phyloP scores from a whole-genome alignment of 2,888 invertebrate species.

The Pteria penguin region DNA sequence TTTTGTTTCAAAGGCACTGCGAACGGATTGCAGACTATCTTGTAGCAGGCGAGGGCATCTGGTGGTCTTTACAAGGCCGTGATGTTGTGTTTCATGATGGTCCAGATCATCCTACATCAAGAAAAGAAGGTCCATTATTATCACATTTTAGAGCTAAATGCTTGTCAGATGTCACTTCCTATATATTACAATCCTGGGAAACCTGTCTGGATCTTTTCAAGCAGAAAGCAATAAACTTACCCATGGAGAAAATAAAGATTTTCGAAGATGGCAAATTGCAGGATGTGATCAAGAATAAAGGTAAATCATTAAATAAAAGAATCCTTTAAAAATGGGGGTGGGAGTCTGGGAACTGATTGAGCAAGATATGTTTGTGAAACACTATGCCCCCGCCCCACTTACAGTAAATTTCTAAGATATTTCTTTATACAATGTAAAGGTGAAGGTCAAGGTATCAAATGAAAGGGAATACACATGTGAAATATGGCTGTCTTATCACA shows the following conservation, averaged over 20 bases:
- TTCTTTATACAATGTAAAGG: no score
- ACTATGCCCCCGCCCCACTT: no score
- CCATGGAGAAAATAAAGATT: background rate
- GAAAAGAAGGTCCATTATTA: background rate
- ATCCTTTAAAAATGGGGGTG: no score
- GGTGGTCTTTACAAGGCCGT: background rate
- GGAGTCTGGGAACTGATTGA: no score
- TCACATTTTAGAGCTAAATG: background rate
- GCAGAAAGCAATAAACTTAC: background rate
- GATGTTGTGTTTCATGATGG: slow-evolving; percentile 25
- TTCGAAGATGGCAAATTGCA: background rate
- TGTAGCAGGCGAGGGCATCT: background rate
- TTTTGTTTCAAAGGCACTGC: slow-evolving; percentile 7
- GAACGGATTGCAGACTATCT: slow-evolving; percentile 19
- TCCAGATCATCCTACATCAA: background rate
- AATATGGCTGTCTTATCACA: no score
- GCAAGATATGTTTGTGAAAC: no score
- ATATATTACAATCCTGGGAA: background rate
- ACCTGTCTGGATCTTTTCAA: background rate
- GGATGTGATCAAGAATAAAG: background rate
- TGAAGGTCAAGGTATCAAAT: no score
- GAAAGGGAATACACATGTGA: no score
- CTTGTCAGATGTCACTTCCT: background rate
- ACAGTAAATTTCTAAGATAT: no score
- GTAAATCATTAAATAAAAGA: no score